phyloP scores from a whole-genome alignment of 1,140 invertebrate species.

The Dryas iulia region DNA sequence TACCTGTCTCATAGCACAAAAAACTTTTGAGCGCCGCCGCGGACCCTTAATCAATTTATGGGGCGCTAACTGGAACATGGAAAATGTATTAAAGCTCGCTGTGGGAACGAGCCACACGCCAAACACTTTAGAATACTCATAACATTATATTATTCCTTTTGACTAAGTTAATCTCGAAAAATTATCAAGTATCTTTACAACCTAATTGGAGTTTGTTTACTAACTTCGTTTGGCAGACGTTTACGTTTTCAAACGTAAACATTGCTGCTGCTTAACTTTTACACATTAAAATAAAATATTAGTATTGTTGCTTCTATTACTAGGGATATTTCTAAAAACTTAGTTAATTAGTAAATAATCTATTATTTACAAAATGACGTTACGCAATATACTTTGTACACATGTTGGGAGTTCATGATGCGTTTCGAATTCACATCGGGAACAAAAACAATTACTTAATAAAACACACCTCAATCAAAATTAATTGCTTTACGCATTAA shows the following conservation, averaged over 20 bases:
- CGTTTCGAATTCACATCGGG: conserved; percentile 62
- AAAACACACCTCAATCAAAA: conserved; percentile 78
- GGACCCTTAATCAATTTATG: conserved; percentile 78
- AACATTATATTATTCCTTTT: conserved; percentile 45
- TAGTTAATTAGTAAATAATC: neutral
- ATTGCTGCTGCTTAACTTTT: too few species aligned
- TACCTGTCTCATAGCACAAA: conserved; percentile 63
- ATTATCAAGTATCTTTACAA: conserved; percentile 18
- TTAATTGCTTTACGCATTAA: conserved; percentile 67
- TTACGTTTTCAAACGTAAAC: neutral
- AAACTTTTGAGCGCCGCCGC: conserved; percentile 71
- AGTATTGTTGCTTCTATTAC: too few species aligned
- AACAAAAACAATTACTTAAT: conserved; percentile 80
- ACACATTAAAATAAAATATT: too few species aligned
- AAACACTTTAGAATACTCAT: conserved; percentile 58
- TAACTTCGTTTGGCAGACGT: neutral
- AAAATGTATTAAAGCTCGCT: conserved; percentile 78
- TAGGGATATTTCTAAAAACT: neutral
- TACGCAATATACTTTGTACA: conserved; percentile 30
- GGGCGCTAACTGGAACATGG: conserved; percentile 78
- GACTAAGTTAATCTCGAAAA: conserved; percentile 28
- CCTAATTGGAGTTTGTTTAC: conserved; percentile 13
- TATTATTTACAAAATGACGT: conserved; percentile 1
- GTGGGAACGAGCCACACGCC: conserved; percentile 69
- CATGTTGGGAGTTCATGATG: conserved; percentile 48